These are phyloP conservation scores for Mythimna loreyi DNA, from an alignment of 2,888 invertebrate species.

Conservation along the genomic window DNA sequence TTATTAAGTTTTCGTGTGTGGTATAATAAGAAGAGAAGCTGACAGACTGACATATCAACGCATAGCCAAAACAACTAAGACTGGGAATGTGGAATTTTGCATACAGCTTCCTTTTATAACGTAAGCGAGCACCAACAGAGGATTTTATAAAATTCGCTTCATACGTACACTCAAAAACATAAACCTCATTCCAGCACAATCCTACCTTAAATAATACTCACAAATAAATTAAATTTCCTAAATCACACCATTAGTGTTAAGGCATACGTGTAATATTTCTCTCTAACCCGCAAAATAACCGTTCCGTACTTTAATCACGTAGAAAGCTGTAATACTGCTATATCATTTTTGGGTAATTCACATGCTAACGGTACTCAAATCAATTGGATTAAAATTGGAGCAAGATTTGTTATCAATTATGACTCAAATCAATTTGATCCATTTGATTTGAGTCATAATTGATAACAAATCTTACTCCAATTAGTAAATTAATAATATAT, in stretches of 20 bases:
- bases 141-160: no score
- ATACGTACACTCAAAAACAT: no score
- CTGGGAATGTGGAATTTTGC: no score
- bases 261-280: neutral
- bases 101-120: no score
- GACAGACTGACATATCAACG: no score
- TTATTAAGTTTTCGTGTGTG: no score
- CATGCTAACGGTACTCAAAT: slow-evolving; percentile 21
- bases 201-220: no score
- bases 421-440: slow-evolving; percentile 16
- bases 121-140: no score
- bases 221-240: no score
- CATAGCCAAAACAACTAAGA: no score
- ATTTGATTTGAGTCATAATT: slow-evolving; percentile 25
- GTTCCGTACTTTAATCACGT: slow-evolving; percentile 40
- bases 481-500: slow-evolving; percentile 12
- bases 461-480: slow-evolving; percentile 12
- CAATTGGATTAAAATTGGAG: slow-evolving; percentile 29
- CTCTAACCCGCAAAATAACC: neutral
- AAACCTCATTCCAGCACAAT: no score
- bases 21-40: no score
- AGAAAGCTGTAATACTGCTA: slow-evolving; percentile 14
- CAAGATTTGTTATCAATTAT: slow-evolving; percentile 26
- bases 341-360: slow-evolving; percentile 36
- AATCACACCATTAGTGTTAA: neutral